Base-by-base conservation (phyloP, 2,888 invertebrate genomes). In the Galeopsomyia nigrocyanea region DNA sequence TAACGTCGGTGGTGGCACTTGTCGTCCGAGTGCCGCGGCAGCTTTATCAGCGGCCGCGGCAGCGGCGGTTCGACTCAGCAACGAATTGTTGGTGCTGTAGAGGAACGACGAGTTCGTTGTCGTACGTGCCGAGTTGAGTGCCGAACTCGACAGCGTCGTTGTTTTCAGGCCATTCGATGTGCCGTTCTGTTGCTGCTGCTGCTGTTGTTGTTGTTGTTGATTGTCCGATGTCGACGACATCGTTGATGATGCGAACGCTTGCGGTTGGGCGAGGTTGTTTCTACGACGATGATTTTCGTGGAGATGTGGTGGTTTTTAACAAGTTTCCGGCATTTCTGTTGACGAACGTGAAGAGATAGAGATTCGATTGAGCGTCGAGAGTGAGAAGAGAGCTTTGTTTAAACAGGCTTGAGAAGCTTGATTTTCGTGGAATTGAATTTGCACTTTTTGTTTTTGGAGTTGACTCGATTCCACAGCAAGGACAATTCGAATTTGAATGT, bases 1-100 rank as follows among this genome's bases (percentile, higher is more conserved):
- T 80, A 94, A 87, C 64, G 93, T 93, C 67, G 94, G 94, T 74
- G 94, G 94, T 78, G 93, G 94, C 79, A 92, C 92, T 68, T 93
- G 93, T 79, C 92, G 88, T 16, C 26, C 46, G 47, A 46, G 16
- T 3, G 39, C 22, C 10, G 58, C 49, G 55, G 19, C 21, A 3
- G 46, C 55, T 13, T 47, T 47, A 3, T 53, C 55, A 10, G n/a
- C 17, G 26, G 31, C 31, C 0, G 22, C 16, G 39, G 10, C 13
- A 3, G 22, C 16, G 55, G 26, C 19, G 0, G 21, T 19, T 50
- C 31, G 56, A 26, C 68, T 85, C 82, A 83, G 75, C 77, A 83
- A 77, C 57, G 85, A 83, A 67, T 82, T 84, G 75, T 81, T 82
- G 13, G 39, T 39, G 74, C 84, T 82, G 79, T 85, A 85, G 39